These are phyloP conservation scores for Pedetes capensis DNA, from an alignment of 2,113 vertebrate species.

Conservation along the genomic window DNA sequence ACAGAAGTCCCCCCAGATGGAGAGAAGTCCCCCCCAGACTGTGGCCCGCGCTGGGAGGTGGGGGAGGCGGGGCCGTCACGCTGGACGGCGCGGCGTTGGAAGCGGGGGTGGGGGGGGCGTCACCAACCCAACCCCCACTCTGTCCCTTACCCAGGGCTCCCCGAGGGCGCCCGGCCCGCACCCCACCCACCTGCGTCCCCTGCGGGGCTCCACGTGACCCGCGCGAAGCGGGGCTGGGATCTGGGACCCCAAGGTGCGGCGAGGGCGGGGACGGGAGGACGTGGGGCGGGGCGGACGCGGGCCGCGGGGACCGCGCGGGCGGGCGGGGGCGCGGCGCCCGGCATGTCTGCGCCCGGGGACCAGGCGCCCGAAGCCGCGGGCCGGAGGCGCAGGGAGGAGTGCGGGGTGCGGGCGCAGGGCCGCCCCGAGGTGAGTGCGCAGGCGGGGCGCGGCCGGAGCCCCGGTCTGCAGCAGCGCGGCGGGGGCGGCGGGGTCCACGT, in stretches of 20 bases:
- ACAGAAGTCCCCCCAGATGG: background rate
- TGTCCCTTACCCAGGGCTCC: background rate
- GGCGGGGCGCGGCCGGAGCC: background rate
- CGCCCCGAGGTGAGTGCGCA: background rate
- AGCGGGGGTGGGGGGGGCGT: background rate
- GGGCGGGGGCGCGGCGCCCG: constrained; percentile 55
- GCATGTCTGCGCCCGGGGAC: constrained; percentile 68
- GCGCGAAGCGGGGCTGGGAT: constrained; percentile 71
- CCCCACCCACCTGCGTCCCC: background rate
- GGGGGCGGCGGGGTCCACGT: background rate
- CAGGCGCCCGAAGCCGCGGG: constrained; percentile 64
- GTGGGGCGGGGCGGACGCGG: background rate
- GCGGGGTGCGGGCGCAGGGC: background rate
- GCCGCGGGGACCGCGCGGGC: background rate
- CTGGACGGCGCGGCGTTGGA: background rate
- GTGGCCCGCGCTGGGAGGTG: background rate
- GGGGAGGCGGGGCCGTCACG: background rate
- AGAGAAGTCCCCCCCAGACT: background rate
- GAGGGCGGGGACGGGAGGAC: constrained; percentile 30
- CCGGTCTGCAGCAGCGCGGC: rapidly evolving
- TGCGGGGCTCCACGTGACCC: constrained; percentile 80
- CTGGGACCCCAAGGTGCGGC: constrained; percentile 48
- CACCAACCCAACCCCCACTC: background rate
- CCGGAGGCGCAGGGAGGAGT: background rate
- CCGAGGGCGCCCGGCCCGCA: background rate